These are phyloP conservation scores for Sarcophaga carnaria DNA, from an alignment of 2,888 invertebrate species.

Conservation along the genomic window DNA sequence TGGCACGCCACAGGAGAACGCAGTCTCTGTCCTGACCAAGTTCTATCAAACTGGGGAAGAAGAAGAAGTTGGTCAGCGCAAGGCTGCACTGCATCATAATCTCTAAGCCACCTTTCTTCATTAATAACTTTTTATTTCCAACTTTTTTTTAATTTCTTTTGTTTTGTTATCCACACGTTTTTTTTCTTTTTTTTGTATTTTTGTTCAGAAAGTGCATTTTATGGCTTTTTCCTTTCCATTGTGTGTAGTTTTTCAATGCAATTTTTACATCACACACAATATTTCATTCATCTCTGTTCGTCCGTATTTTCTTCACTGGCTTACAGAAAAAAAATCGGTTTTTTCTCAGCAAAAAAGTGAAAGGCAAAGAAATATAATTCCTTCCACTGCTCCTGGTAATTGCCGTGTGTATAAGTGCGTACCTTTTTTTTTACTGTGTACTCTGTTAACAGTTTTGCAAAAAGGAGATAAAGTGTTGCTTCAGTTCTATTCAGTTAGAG, in stretches of 20 bases:
- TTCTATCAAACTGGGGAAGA: too few species aligned
- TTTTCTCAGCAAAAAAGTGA: neutral
- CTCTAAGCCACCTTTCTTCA: too few species aligned
- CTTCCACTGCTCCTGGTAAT: too few species aligned
- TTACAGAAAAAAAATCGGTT: neutral
- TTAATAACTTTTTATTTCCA: too few species aligned
- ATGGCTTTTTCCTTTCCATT: neutral
- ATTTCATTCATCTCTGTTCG: neutral
- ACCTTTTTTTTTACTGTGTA: neutral
- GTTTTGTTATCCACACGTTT: too few species aligned
- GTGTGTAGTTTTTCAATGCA: neutral
- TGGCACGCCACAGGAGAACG: too few species aligned
- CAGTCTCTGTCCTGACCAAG: too few species aligned
- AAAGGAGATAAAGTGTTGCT: neutral
- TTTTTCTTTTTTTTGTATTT: neutral
- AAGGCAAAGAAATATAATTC: neutral
- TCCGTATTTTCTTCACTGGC: neutral
- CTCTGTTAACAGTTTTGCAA: neutral
- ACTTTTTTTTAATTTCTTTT: too few species aligned
- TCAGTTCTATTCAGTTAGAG: neutral
- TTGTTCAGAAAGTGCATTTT: neutral
- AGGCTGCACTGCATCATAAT: too few species aligned
- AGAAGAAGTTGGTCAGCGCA: too few species aligned
- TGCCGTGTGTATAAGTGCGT: neutral
- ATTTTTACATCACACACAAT: neutral